Percentiles rank a stretch among this genome's conserved stretches.
Evolutionary conservation across 2,888 invertebrate genomes (phyloP).

Genomic region (Nomada fucata): DNA sequence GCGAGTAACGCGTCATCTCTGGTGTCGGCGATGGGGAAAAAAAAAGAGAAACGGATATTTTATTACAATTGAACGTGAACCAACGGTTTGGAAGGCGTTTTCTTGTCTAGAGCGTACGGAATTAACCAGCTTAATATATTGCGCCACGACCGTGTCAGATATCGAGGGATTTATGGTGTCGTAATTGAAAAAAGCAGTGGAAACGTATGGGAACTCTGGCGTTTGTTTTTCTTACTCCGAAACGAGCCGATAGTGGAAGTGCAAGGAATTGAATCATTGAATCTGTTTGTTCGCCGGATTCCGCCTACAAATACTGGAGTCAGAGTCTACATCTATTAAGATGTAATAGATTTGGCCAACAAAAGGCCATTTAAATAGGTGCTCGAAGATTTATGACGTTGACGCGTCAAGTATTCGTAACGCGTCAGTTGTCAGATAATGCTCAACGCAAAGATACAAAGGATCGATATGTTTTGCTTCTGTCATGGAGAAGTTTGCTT

Average conservation of each 20-base stretch:
- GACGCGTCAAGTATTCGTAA: neutral
- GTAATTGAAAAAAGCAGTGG: neutral
- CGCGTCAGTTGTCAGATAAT: neutral
- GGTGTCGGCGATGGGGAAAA: neutral
- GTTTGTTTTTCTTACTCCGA: neutral
- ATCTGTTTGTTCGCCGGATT: slow-evolving; percentile 3
- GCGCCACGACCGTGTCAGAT: slow-evolving; percentile 15
- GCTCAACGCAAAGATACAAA: neutral
- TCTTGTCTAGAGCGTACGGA: neutral
- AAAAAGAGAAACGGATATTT: neutral
- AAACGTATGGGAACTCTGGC: neutral
- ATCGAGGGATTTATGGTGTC: slow-evolving; percentile 25
- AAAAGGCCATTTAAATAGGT: neutral
- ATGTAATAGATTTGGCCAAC: slow-evolving; percentile 16
- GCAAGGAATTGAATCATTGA: slow-evolving; percentile 13
- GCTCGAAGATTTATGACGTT: neutral
- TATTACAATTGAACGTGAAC: neutral
- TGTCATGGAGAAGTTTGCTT: neutral
- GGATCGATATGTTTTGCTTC: neutral
- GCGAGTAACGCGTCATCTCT: neutral
- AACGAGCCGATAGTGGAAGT: neutral
- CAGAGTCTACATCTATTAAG: neutral
- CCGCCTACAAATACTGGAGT: neutral
- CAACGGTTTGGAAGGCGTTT: neutral
- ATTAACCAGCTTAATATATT: slow-evolving; percentile 31